phyloP scores from a whole-genome alignment of 2,797 vertebrate species.

The Dallia pectoralis region DNA sequence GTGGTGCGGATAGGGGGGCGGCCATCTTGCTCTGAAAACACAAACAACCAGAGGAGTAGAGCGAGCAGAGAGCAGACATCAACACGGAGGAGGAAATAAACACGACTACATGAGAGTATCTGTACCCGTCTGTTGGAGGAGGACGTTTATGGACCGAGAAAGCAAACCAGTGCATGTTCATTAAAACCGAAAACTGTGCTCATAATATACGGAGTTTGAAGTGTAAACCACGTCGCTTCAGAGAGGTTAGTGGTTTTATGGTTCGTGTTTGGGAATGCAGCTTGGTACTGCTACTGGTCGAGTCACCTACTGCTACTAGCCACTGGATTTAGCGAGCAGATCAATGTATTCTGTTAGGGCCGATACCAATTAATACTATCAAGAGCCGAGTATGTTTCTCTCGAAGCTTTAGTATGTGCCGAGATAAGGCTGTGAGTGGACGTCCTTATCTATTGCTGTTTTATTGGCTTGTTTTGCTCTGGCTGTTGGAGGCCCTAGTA shows the following conservation, averaged over 20 bases:
- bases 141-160: conserved; percentile 68
- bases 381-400: not conserved
- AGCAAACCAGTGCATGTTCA: conserved; percentile 67
- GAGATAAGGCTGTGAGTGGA: not conserved
- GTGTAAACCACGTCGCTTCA: conserved; percentile 53
- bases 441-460: not conserved
- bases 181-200: conserved; percentile 42
- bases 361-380: too few species aligned
- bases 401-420: not conserved
- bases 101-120: conserved; percentile 58
- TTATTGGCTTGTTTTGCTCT: conserved; percentile 18
- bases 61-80: conserved; percentile 70
- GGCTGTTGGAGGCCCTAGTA: conserved; percentile 28
- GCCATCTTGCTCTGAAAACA: conserved; percentile 89
- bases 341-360: not conserved
- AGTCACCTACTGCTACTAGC: conserved; percentile 46
- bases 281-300: conserved; percentile 34
- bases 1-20: conserved; percentile 61
- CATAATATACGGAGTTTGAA: conserved; percentile 54
- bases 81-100: conserved; percentile 72
- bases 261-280: conserved; percentile 44
- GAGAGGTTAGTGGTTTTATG: conserved; percentile 75
- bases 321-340: conserved; percentile 42
- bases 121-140: conserved; percentile 71
- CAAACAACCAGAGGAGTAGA: conserved; percentile 87